Evolutionary conservation across 2,888 invertebrate species (phyloP).

Genomic region (Perdita meconis): DNA sequence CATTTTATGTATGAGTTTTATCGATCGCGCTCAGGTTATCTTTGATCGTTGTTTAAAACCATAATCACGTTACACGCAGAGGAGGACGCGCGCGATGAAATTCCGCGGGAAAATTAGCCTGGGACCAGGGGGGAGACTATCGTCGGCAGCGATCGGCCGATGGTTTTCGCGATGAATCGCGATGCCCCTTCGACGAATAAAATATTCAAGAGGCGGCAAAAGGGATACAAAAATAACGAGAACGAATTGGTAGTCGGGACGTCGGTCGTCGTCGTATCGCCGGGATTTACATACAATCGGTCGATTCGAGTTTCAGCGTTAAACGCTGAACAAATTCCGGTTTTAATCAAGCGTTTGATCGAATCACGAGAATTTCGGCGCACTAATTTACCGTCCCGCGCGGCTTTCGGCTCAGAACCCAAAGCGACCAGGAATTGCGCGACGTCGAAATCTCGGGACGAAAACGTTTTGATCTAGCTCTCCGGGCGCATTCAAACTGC

Average conservation of each 20-base stretch:
- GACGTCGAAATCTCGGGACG: conserved; percentile 18
- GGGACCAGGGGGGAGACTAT: conserved; percentile 19
- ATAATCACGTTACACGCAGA: conserved; percentile 46
- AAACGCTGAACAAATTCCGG: conserved; percentile 61
- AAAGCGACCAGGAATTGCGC: conserved; percentile 3
- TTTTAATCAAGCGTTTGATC: conserved; percentile 64
- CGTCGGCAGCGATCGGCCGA: conserved; percentile 42
- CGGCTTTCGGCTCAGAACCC: conserved; percentile 25
- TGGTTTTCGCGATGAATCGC: conserved; percentile 39
- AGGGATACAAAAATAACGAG: conserved; percentile 32
- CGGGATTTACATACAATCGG: conserved; percentile 61
- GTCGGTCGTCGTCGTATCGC: conserved; percentile 22
- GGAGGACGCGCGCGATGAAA: conserved; percentile 28
- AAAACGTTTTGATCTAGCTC: conserved; percentile 49
- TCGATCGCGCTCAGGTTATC: conserved; percentile 51
- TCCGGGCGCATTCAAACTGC: conserved; percentile 46
- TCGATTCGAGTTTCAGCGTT: conserved; percentile 47
- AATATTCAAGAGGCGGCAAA: conserved; percentile 43
- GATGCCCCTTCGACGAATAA: conserved; percentile 41
- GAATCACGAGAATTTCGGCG: conserved; percentile 57
- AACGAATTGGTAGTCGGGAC: neutral
- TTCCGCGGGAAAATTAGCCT: conserved; percentile 42
- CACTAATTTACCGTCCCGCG: conserved; percentile 62
- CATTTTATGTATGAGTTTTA: conserved; percentile 56
- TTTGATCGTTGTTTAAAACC: conserved; percentile 60